Percentiles rank a stretch among this genome's conserved stretches.
Evolutionary conservation across 2,113 vertebrate species (phyloP).

Genomic region (Oncorhynchus clarkii): DNA sequence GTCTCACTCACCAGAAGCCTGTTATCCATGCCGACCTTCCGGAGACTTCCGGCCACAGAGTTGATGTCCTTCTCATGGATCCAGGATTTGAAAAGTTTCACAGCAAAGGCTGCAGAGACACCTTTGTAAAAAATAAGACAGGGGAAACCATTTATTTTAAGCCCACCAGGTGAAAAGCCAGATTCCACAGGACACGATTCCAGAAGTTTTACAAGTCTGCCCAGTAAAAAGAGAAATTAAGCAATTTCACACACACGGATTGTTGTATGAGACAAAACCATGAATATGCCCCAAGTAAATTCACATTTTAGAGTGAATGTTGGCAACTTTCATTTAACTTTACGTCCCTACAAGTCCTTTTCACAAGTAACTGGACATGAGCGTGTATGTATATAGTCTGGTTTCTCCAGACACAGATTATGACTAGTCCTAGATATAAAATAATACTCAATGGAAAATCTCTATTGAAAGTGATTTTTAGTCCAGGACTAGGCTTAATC

Average conservation of each 20-base stretch:
- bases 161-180: neutral
- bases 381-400: neutral
- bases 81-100: constrained; percentile 98
- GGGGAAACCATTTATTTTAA: neutral
- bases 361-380: neutral
- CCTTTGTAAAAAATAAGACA: constrained; percentile 67
- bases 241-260: neutral
- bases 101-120: constrained; percentile 93
- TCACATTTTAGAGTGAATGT: neutral
- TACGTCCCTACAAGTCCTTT: too few species aligned
- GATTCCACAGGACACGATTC: neutral
- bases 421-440: neutral
- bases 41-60: constrained; percentile 88
- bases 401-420: neutral
- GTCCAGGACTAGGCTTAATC: too few species aligned
- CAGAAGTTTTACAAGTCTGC: neutral
- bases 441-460: neutral
- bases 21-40: constrained; percentile 98
- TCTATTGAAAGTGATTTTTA: too few species aligned
- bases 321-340: neutral
- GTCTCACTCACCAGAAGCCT: constrained; percentile 84
- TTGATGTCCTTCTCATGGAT: constrained; percentile 97
- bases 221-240: neutral
- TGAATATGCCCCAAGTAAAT: neutral
- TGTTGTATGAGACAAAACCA: neutral